Percentiles rank a stretch among this genome's conserved stretches.
Evolutionary conservation across 2,888 invertebrate species (phyloP).

Genomic region (Cephalotes varians): DNA sequence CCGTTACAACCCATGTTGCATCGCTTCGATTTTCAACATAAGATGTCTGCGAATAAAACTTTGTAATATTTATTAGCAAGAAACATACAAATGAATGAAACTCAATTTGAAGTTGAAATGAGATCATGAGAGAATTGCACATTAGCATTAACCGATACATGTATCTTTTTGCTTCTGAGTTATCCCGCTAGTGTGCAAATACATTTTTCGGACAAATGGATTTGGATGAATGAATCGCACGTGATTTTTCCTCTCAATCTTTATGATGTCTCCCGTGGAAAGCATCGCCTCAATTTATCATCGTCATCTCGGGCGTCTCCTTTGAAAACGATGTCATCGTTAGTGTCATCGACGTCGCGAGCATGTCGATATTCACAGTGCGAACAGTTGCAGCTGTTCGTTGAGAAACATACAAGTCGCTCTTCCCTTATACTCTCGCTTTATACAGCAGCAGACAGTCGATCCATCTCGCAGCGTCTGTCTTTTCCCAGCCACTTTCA

Average conservation of each 20-base stretch:
- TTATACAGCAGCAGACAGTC: background rate
- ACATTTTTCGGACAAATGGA: background rate
- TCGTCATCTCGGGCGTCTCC: slow-evolving; percentile 20
- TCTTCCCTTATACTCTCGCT: background rate
- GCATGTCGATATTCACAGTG: slow-evolving; percentile 56
- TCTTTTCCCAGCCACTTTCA: background rate
- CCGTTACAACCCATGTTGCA: background rate
- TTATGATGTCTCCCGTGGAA: background rate
- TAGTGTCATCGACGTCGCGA: slow-evolving; percentile 47
- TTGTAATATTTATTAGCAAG: background rate
- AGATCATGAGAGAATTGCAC: background rate
- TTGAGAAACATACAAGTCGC: slow-evolving; percentile 11
- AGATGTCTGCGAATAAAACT: background rate
- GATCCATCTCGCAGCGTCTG: slow-evolving; percentile 27
- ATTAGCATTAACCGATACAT: background rate
- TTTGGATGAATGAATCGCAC: background rate
- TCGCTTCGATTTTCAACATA: background rate
- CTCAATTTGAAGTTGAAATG: background rate
- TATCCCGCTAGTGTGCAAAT: background rate
- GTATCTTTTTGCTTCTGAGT: background rate
- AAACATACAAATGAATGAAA: background rate
- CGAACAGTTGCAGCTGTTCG: slow-evolving; percentile 55
- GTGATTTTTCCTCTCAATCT: slow-evolving; percentile 31
- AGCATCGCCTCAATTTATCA: slow-evolving; percentile 48
- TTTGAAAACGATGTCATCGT: slow-evolving; percentile 46